A percentile compares a stretch with the other conserved stretches of the same genome.
Evolutionary conservation across 2,888 invertebrate genomes (phyloP).

Genomic region (Syrphus vitripennis): DNA sequence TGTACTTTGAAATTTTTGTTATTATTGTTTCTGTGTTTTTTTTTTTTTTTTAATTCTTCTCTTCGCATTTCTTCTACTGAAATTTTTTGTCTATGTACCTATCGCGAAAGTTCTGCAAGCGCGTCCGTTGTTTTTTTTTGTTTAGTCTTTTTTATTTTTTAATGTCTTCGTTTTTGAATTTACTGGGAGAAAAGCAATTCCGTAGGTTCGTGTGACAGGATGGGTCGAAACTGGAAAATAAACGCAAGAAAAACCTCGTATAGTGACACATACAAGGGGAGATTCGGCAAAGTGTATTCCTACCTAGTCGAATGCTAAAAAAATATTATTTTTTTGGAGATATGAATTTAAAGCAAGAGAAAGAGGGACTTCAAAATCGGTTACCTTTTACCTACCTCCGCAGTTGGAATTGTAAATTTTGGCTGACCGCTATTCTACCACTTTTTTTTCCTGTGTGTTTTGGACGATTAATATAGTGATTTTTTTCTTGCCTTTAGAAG

Average conservation of each 20-base stretch:
- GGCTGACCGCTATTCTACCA: constrained; percentile 53
- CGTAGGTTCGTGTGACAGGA: background rate
- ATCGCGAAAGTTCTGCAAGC: constrained; percentile 55
- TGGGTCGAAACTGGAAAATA: constrained; percentile 26
- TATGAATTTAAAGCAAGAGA: constrained; percentile 21
- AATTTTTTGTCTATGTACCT: constrained; percentile 50
- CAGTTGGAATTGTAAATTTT: constrained; percentile 53
- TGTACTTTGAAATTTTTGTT: constrained; percentile 61
- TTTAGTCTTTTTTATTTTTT: constrained; percentile 4
- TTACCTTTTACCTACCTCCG: constrained; percentile 33
- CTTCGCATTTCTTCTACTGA: constrained; percentile 3
- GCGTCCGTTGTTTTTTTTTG: background rate
- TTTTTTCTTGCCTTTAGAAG: constrained; percentile 5
- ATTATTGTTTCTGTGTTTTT: constrained; percentile 60
- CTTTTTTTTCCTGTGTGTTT: constrained; percentile 22
- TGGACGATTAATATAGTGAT: constrained; percentile 36
- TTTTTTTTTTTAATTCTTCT: constrained; percentile 1
- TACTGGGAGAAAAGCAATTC: constrained; percentile 5
- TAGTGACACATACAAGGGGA: background rate
- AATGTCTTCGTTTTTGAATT: constrained; percentile 44
- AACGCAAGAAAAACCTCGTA: constrained; percentile 51
- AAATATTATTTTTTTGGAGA: constrained; percentile 36
- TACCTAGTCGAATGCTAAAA: background rate
- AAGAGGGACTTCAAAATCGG: constrained; percentile 35
- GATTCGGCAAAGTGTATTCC: background rate